These are phyloP conservation scores for Leptopterna dolabrata DNA, from an alignment of 2,888 invertebrate genomes.

Conservation along the genomic window DNA sequence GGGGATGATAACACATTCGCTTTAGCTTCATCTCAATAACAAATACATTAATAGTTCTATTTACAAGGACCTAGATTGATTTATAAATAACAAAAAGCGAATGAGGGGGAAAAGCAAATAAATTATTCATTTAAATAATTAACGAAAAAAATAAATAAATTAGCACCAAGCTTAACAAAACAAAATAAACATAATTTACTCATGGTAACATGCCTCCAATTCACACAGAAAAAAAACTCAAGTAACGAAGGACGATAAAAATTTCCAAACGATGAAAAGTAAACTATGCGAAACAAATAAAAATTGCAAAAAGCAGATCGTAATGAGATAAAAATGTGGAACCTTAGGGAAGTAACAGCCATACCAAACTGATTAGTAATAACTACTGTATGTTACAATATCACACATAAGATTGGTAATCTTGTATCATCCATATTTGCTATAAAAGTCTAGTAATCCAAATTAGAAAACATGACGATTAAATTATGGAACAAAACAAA, in stretches of 20 bases:
- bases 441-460: neutral
- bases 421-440: conserved; percentile 15
- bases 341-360: conserved; percentile 19
- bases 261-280: neutral
- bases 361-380: conserved; percentile 42
- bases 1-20: neutral
- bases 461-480: neutral
- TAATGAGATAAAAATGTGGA: neutral
- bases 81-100: conserved; percentile 21
- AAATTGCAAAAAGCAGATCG: neutral
- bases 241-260: neutral
- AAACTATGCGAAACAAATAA: neutral
- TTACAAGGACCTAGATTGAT: neutral
- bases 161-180: conserved; percentile 44
- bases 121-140: conserved; percentile 13
- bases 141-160: conserved; percentile 27
- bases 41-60: neutral
- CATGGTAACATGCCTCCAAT: conserved; percentile 36
- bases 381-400: neutral
- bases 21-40: neutral
- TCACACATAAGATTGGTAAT: conserved; percentile 37
- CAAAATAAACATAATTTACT: conserved; percentile 29
- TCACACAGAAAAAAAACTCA: conserved; percentile 5
- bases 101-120: conserved; percentile 1
- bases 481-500: neutral